phyloP scores from a whole-genome alignment of 2,113 vertebrate genomes.

The Balaeniceps rex region DNA sequence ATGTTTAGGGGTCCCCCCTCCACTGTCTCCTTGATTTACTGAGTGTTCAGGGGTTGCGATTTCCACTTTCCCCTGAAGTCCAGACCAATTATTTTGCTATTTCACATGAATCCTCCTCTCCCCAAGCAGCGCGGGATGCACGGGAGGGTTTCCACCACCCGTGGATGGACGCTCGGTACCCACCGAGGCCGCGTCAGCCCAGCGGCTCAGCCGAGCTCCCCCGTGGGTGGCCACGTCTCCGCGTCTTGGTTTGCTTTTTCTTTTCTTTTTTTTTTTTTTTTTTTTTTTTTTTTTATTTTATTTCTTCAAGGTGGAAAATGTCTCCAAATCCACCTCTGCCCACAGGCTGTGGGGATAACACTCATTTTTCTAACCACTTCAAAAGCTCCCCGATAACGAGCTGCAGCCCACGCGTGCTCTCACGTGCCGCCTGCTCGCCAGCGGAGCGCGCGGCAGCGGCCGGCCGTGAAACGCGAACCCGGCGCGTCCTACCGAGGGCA shows the following conservation, averaged over 20 bases:
- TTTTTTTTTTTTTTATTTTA: background rate
- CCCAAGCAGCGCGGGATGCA: accelerated
- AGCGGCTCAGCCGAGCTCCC: background rate
- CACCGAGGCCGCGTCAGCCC: background rate
- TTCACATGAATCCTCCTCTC: background rate
- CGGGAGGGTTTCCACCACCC: background rate
- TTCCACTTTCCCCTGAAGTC: background rate
- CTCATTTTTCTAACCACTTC: constrained; percentile 3
- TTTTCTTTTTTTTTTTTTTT: too few species aligned
- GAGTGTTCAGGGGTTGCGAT: background rate
- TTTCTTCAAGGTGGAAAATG: background rate
- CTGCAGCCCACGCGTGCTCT: background rate
- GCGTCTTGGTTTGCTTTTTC: background rate
- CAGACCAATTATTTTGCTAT: background rate
- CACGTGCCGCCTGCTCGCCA: background rate
- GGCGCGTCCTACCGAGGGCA: accelerated
- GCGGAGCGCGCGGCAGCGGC: background rate
- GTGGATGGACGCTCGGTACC: background rate
- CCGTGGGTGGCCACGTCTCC: accelerated
- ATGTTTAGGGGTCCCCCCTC: background rate
- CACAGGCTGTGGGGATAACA: background rate
- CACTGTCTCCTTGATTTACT: background rate
- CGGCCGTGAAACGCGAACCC: background rate
- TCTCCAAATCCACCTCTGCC: background rate
- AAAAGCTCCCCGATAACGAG: background rate